Evolutionary conservation across 1,140 invertebrate genomes (phyloP), one percentile per base, ranked within the genome.

Genomic region (Heliconius congener): DNA sequence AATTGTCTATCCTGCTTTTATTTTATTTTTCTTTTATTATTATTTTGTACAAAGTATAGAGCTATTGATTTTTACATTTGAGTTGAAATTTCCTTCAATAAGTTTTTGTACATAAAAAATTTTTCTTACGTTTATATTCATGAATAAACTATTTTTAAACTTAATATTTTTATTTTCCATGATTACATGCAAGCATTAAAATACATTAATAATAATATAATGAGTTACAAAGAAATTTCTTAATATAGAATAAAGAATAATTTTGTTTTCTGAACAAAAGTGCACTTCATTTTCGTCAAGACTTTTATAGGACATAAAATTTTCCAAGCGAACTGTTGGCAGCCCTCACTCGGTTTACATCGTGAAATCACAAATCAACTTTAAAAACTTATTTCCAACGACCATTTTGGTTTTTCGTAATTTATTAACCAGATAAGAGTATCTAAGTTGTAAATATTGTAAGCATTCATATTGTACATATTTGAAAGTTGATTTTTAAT

Each of bases 231-330:
- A 66, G 9, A 66, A 9, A 23, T 0, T 66, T 27, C 8, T 27
- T 1, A 66, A 66, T 30, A 66, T 66, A 13, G 60, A 66, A 66
- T 57, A 66, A 8, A 57, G 55, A 23, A 9, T 3, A 9, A 57
- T 60, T 11, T 60, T 1, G 11, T 82, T 78, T 79, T 37, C 42
- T 70, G 37, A 76, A 55, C 30, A 19, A 57, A 66, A 70, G 60
- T 42, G 57, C 74, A 70, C 13, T 66, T 66, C 70, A 57, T 76
- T 76, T 75, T 66, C 55, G 34, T 66, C 55, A 76, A 76, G 60
- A 23, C 34, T 76, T 66, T 76, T 66, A 66, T 66, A 30, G 60
- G 60, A 18, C 60, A 30, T 30, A 66, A 66, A 66, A 66, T 66
- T 66, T 76, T 66, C 60, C 60, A 66, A 66, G 30, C 27, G 60